Base-by-base conservation (phyloP, 2,113 vertebrate genomes). In the Struthidea cinerea region DNA sequence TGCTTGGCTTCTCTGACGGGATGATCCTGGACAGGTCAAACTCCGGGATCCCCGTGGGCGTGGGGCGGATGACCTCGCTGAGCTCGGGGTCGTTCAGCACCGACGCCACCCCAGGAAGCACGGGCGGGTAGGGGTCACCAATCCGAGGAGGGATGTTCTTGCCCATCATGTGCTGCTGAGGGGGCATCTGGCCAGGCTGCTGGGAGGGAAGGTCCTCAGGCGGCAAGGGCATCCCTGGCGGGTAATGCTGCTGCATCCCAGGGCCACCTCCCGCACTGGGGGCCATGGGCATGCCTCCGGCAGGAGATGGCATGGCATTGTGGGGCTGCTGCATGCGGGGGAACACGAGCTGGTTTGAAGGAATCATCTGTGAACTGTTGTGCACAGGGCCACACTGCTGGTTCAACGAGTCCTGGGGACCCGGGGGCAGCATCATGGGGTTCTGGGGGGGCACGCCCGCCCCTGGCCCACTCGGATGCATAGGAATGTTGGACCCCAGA, bases 21-120 rank as follows among this genome's bases (percentile, higher is more conserved):
- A 99, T 99, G 98, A 99, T 99, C 91, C 99, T 98, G 33, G 99
- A 99, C 39, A 99, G 98, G 96, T 99, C 99, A 57, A 99, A 99
- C 96, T 99, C 99, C 0, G 99, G 99, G 95, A 99, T 99, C 21
- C 99, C 99, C 0, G 99, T 98, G 68, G 99, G 99, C 11, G 98
- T 98, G 81, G 99, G 98, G 63, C 99, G 98, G 94, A 99, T 99
- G 77, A 99, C 99, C 65, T 99, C 99, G 5, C 99, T 99, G 79
- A 99, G 98, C 97, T 99, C 99, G 0, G 99, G 99, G 70, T 99
- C 99, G 1, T 98, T 98, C 96, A 99, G 98, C 90, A 98, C 97
- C 0, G 98, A 97, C 1, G 99, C 98, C 87, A 98, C 98, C 6
- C 98, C 98, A 0, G 98, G 98, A 23, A 98, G 98, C 93, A 98